phyloP scores from a whole-genome alignment of 2,113 vertebrate genomes.

The Oostethus manadensis region DNA sequence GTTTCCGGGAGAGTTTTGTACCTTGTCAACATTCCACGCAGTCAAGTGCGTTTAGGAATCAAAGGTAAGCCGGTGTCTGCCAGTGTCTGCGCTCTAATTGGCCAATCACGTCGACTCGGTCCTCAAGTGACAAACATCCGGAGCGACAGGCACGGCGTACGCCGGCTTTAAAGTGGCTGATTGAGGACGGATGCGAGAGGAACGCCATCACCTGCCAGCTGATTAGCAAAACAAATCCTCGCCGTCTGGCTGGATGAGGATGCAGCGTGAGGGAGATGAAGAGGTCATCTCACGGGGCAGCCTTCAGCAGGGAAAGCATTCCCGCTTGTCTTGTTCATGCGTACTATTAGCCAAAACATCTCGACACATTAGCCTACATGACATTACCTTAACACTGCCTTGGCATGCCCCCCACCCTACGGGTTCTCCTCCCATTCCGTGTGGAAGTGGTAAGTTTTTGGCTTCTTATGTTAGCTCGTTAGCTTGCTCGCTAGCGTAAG shows the following conservation, averaged over 20 bases:
- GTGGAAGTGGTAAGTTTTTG: no score
- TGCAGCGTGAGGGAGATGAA: slow-evolving; percentile 26
- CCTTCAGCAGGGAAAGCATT: not conserved
- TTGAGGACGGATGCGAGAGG: slow-evolving; percentile 20
- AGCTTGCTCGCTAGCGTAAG: no score
- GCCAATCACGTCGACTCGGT: not conserved
- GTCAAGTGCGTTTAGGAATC: not conserved
- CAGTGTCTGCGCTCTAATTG: slow-evolving; percentile 3
- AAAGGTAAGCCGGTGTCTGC: not conserved
- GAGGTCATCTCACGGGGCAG: slow-evolving; percentile 6
- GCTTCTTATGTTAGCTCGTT: no score
- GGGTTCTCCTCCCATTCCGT: no score
- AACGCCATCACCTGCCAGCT: slow-evolving; percentile 28
- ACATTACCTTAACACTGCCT: no score
- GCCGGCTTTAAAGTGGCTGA: slow-evolving; percentile 15
- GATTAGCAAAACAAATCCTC: slow-evolving; percentile 34
- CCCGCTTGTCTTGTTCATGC: no score
- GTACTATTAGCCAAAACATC: no score
- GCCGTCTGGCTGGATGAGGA: slow-evolving; percentile 37
- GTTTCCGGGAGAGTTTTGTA: not conserved
- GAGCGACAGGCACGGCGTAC: not conserved
- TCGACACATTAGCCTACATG: no score
- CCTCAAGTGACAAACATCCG: slow-evolving; percentile 11
- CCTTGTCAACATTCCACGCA: not conserved
- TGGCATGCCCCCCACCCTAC: no score